A percentile compares a stretch with the other conserved stretches of the same genome.
phyloP scores from a whole-genome alignment of 30 jellyfish, hydroid and myxozoan genomes.

The Cassiopea xamachana region DNA sequence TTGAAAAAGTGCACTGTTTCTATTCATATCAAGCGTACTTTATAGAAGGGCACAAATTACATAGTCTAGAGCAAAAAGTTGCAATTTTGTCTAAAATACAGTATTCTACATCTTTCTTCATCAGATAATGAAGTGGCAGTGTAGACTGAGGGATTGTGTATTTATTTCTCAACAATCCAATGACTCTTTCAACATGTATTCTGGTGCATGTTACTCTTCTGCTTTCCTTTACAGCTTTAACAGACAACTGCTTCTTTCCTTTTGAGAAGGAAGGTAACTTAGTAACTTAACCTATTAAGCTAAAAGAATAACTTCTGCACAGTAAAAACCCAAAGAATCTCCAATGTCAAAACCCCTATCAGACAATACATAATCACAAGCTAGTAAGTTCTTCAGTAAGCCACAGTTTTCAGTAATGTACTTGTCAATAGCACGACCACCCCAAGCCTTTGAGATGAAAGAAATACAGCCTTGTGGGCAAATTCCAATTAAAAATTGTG shows the following conservation, averaged over 20 bases:
- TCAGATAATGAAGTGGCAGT: background rate
- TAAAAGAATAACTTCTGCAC: background rate
- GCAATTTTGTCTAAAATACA: background rate
- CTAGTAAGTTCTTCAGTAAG: background rate
- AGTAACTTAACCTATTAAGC: too few species aligned
- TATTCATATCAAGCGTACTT: background rate
- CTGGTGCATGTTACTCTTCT: background rate
- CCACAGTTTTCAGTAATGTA: background rate
- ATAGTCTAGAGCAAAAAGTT: background rate
- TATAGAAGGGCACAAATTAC: background rate
- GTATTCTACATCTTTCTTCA: background rate
- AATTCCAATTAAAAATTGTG: background rate
- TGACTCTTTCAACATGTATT: background rate
- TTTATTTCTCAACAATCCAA: background rate
- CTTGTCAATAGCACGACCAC: background rate
- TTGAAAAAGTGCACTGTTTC: background rate
- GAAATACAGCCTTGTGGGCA: background rate
- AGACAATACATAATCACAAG: background rate
- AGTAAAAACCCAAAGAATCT: background rate
- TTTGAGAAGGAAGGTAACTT: background rate
- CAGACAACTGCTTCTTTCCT: background rate
- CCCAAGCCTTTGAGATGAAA: background rate
- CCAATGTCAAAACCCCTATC: background rate
- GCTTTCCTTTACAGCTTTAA: background rate
- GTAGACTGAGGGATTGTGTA: background rate